Conservation (phyloP, 1,140 invertebrate genomes). For the Drosophila biarmipes region DNA sequence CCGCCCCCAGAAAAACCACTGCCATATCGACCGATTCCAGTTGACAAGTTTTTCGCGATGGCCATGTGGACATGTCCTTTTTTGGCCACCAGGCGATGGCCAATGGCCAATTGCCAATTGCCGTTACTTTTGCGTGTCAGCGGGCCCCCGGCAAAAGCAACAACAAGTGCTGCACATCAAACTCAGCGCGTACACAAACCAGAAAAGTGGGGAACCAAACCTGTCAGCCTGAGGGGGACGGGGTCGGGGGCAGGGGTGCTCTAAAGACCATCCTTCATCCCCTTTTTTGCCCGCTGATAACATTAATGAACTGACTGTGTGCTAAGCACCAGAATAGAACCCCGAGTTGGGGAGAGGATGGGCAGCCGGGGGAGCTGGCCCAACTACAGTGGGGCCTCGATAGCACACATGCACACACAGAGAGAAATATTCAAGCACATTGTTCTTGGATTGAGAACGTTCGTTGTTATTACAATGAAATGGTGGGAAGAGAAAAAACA, state of each 20-base stretch:
- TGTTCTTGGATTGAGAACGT: too few species aligned
- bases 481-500: too few species aligned
- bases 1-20: not conserved
- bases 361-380: conserved; percentile 6
- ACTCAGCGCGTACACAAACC: conserved; percentile 54
- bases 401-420: not conserved
- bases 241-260: not conserved
- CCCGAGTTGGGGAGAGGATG: conserved; percentile 9
- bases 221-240: conserved; percentile 4
- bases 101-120: conserved; percentile 56
- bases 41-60: conserved; percentile 64
- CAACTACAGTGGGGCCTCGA: conserved; percentile 12
- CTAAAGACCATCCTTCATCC: conserved; percentile 30
- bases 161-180: conserved; percentile 46
- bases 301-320: conserved; percentile 79
- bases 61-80: conserved; percentile 68
- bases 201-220: conserved; percentile 28
- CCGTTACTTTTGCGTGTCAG: conserved; percentile 46
- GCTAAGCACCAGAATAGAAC: conserved; percentile 73
- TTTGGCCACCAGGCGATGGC: conserved; percentile 45
- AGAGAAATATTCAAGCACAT: too few species aligned
- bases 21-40: conserved; percentile 54
- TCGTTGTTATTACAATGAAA: too few species aligned
- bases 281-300: conserved; percentile 60
- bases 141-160: conserved; percentile 15